A percentile compares a stretch with the other conserved stretches of the same genome.
phyloP scores from a whole-genome alignment of 2,113 vertebrate species.

The Glaucomys volans region DNA sequence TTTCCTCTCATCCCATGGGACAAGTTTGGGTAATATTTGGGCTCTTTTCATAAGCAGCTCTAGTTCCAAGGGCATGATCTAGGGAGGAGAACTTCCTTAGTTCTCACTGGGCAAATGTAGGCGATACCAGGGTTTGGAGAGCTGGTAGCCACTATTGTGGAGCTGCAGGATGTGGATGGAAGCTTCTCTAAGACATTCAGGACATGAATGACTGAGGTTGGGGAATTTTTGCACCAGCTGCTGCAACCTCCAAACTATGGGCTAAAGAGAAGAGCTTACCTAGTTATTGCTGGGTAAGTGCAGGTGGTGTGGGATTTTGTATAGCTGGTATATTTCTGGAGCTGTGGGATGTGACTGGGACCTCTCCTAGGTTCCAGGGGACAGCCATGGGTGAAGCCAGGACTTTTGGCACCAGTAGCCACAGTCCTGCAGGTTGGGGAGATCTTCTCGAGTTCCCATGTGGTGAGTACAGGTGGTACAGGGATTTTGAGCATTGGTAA shows the following conservation, averaged over 20 bases:
- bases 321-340: not conserved
- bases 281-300: not conserved
- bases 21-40: not conserved
- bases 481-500: not conserved
- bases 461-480: not conserved
- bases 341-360: not conserved
- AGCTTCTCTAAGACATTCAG: not conserved
- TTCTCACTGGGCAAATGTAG: not conserved
- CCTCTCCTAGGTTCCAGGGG: too few species aligned
- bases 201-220: not conserved
- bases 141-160: not conserved
- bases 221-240: not conserved
- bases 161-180: not conserved
- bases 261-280: not conserved
- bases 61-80: not conserved
- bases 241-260: not conserved
- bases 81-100: not conserved
- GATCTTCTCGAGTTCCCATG: not conserved
- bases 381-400: not conserved
- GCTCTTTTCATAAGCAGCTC: not conserved
- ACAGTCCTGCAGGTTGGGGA: not conserved
- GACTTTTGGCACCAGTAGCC: not conserved
- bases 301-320: not conserved
- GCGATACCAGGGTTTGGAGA: not conserved
- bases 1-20: not conserved